These are phyloP conservation scores for Gymnosoma rotundatum DNA, from an alignment of 2,888 invertebrate species.

Conservation along the genomic window DNA sequence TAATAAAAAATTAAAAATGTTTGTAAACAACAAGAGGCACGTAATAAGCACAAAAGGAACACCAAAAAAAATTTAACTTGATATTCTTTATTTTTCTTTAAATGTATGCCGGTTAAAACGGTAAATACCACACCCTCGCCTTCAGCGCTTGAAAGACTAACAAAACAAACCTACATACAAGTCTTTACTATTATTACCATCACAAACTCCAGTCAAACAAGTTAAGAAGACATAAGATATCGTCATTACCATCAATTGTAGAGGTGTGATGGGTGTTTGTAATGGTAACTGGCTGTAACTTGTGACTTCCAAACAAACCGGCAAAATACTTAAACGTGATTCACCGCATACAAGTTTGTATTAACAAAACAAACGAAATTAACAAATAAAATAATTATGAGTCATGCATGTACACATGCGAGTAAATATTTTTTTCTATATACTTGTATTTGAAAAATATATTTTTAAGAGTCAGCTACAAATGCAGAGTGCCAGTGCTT, in stretches of 20 bases:
- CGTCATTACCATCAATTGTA: conserved; percentile 25
- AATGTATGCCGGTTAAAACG: conserved; percentile 46
- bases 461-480: not conserved
- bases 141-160: conserved; percentile 8
- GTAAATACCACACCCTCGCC: conserved; percentile 56
- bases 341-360: conserved; percentile 28
- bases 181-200: conserved; percentile 4
- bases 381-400: conserved; percentile 1
- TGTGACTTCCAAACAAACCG: too few relatives aligned
- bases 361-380: not conserved
- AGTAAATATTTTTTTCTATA: not conserved
- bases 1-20: not conserved
- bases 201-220: conserved; percentile 30
- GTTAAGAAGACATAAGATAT: conserved; percentile 42
- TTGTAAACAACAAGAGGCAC: conserved; percentile 33
- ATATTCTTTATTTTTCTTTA: conserved; percentile 11
- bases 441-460: conserved; percentile 43
- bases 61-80: not conserved
- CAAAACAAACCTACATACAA: conserved; percentile 1
- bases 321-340: conserved; percentile 41
- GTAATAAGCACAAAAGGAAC: conserved; percentile 20
- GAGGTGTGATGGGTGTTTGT: conserved; percentile 30
- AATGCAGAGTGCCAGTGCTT: not conserved
- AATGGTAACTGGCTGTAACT: not conserved
- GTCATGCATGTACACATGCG: not conserved